phyloP scores from a whole-genome alignment of 2,797 vertebrate species.

The Tragelaphus eurycerus region DNA sequence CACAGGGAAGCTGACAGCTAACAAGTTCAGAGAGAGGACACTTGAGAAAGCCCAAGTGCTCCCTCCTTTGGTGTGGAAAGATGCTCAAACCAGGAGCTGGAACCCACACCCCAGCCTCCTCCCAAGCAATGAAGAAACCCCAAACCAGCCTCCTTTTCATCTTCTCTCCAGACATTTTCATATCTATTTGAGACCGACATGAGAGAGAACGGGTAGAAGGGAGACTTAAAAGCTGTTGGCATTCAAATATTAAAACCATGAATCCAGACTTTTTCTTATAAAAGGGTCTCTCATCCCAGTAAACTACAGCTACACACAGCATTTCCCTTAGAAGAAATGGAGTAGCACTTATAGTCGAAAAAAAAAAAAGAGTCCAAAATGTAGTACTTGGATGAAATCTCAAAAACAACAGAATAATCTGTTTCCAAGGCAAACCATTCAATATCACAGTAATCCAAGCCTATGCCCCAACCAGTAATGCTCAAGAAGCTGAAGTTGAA shows the following conservation, averaged over 20 bases:
- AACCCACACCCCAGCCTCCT: not conserved
- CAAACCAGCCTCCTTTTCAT: not conserved
- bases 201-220: not conserved
- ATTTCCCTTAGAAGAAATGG: not conserved
- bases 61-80: not conserved
- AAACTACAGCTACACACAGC: not conserved
- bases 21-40: not conserved
- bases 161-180: not conserved
- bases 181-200: not conserved
- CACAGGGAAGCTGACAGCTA: not conserved
- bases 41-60: not conserved
- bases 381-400: not conserved
- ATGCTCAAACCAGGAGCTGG: not conserved
- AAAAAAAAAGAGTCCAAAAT: not conserved
- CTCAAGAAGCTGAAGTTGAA: not conserved
- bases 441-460: not conserved
- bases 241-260: not conserved
- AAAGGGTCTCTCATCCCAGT: not conserved
- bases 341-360: not conserved
- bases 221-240: not conserved
- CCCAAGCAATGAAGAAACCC: not conserved
- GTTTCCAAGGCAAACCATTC: not conserved
- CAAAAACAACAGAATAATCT: not conserved
- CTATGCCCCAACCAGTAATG: not conserved
- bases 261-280: not conserved